Conservation (phyloP, 2,888 invertebrate genomes). For the Lamproptera curius region DNA sequence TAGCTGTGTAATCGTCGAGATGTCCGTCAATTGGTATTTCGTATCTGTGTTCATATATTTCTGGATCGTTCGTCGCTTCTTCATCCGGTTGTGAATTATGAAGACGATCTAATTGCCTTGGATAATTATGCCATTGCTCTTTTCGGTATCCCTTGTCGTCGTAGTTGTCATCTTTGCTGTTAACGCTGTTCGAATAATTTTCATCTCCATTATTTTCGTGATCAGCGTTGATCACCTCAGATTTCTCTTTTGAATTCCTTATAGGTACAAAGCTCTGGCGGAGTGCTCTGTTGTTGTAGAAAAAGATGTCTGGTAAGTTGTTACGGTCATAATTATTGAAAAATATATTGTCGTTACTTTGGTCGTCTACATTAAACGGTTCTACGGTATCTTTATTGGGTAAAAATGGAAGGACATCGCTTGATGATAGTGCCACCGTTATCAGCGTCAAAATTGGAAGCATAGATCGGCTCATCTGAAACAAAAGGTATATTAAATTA, state of each 20-base stretch:
- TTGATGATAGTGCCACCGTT: conserved; percentile 57
- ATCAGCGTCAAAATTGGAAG: conserved; percentile 56
- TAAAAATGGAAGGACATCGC: conserved; percentile 56
- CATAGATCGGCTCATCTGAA: conserved; percentile 60
- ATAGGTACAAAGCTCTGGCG: conserved; percentile 27
- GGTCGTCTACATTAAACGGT: conserved; percentile 38
- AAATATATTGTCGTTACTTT: conserved; percentile 59
- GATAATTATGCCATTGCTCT: conserved; percentile 69
- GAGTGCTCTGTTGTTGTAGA: conserved; percentile 40
- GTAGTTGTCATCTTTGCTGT: conserved; percentile 26
- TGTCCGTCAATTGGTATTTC: conserved; percentile 25
- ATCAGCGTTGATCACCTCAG: conserved; percentile 32
- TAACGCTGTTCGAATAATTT: conserved; percentile 38
- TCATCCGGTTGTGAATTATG: conserved; percentile 31
- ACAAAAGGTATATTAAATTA: conserved; percentile 34
- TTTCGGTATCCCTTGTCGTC: conserved; percentile 53
- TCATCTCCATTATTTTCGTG: conserved; percentile 37
- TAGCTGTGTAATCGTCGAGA: conserved; percentile 32
- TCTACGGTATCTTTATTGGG: conserved; percentile 43
- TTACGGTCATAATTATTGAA: conserved; percentile 47
- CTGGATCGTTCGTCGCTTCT: conserved; percentile 31
- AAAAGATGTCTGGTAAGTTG: conserved; percentile 45
- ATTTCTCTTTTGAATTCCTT: conserved; percentile 36
- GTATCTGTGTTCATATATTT: conserved; percentile 11
- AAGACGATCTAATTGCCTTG: conserved; percentile 61